phyloP scores from a whole-genome alignment of 2,113 vertebrate genomes.

The Gobio gobio region DNA sequence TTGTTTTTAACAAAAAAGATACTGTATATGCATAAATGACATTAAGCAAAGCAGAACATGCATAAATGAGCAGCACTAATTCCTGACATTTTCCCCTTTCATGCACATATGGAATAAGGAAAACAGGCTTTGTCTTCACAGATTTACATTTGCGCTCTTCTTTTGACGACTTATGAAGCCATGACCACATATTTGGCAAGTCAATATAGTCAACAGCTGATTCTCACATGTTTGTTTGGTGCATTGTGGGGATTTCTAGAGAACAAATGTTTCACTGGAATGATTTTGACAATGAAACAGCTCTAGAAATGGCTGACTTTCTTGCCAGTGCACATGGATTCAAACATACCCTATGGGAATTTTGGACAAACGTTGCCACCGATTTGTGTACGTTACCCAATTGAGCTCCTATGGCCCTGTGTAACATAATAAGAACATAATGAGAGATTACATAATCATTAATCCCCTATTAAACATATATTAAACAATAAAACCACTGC shows the following conservation, averaged over 20 bases:
- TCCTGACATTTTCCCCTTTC: neutral
- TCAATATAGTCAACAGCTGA: neutral
- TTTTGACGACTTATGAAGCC: neutral
- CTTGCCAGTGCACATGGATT: neutral
- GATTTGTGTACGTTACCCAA: neutral
- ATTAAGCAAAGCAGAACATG: neutral
- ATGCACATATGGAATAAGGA: neutral
- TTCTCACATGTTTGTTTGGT: neutral
- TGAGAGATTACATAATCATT: constrained; percentile 8
- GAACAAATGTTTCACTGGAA: neutral
- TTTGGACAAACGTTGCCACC: neutral
- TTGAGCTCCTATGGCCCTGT: neutral
- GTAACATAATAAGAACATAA: constrained; percentile 8
- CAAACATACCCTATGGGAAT: no score
- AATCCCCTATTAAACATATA: constrained; percentile 21
- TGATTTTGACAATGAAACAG: neutral
- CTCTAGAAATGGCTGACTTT: neutral
- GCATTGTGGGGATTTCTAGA: neutral
- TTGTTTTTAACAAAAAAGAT: neutral
- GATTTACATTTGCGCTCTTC: neutral
- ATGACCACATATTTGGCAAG: neutral
- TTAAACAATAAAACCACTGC: neutral
- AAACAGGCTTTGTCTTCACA: neutral
- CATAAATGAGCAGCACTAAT: neutral
- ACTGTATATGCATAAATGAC: neutral